Conservation (phyloP, 30 jellyfish, hydroid and myxozoan genomes). For the Hydra vulgaris region DNA sequence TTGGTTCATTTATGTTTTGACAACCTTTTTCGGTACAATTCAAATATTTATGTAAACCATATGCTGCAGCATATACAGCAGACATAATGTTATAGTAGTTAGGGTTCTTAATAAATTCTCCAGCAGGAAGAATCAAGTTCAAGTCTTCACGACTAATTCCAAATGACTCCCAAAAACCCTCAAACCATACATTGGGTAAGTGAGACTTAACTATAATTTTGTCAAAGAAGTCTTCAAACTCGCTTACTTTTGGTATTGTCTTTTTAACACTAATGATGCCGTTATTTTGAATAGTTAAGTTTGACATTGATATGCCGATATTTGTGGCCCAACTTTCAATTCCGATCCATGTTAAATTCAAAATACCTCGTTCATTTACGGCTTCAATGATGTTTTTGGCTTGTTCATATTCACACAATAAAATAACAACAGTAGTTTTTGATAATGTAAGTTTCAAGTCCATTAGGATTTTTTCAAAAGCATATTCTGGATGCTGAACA, state of each 20-base stretch:
- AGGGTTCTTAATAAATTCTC: conserved; percentile 30
- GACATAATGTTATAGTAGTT: conserved; percentile 49
- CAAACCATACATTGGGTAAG: conserved; percentile 51
- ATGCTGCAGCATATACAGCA: conserved; percentile 65
- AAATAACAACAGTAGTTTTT: conserved; percentile 49
- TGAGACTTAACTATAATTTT: not conserved
- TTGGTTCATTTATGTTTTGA: not conserved
- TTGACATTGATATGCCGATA: not conserved
- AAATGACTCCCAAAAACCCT: conserved; percentile 29
- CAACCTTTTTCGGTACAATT: not conserved
- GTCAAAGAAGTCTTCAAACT: conserved; percentile 30
- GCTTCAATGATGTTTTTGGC: conserved; percentile 50
- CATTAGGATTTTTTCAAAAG: conserved; percentile 20
- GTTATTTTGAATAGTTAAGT: not conserved
- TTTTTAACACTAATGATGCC: conserved; percentile 46
- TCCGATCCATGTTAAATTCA: conserved; percentile 64
- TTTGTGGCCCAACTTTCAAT: conserved; percentile 61
- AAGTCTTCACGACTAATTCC: not conserved
- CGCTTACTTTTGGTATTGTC: conserved; percentile 24
- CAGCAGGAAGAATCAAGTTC: conserved; percentile 24
- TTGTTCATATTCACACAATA: conserved; percentile 60
- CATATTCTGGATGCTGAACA: conserved; percentile 12
- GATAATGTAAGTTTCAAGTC: conserved; percentile 13
- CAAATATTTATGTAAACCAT: conserved; percentile 37
- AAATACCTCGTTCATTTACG: conserved; percentile 37